Conservation (phyloP, 2,888 invertebrate genomes). For the Globia sparganii region DNA sequence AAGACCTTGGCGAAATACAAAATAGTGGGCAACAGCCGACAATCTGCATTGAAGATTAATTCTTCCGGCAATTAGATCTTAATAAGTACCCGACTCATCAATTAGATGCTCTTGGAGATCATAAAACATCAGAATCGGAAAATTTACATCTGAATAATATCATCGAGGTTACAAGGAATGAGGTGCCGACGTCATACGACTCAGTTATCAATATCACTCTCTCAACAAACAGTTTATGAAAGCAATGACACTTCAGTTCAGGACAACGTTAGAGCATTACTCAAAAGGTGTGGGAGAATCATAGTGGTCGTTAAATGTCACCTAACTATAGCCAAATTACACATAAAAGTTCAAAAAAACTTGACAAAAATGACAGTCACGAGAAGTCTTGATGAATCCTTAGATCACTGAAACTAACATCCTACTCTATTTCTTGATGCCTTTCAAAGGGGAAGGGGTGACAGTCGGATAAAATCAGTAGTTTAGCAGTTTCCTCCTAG, state of each 20-base stretch:
- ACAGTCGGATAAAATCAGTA: background rate
- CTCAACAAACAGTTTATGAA: conserved; percentile 27
- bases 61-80: conserved; percentile 62
- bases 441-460: background rate
- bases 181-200: conserved; percentile 30
- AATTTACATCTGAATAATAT: conserved; percentile 42
- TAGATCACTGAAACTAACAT: background rate
- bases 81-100: conserved; percentile 45
- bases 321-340: background rate
- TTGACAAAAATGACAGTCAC: background rate
- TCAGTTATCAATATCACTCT: conserved; percentile 23
- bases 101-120: conserved; percentile 59
- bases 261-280: conserved; percentile 41
- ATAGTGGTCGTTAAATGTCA: conserved; percentile 13
- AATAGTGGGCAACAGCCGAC: conserved; percentile 53
- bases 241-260: conserved; percentile 33
- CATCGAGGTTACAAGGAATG: conserved; percentile 3
- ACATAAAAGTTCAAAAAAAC: conserved; percentile 7
- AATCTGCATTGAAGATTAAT: conserved; percentile 55
- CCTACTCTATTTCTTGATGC: background rate
- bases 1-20: conserved; percentile 56
- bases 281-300: conserved; percentile 31
- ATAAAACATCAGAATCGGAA: conserved; percentile 50
- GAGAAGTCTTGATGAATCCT: background rate
- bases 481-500: background rate